Percentiles rank a stretch among this genome's conserved stretches.
Evolutionary conservation across 2,113 vertebrate genomes (phyloP).

Genomic region (Todiramphus saurophagus): DNA sequence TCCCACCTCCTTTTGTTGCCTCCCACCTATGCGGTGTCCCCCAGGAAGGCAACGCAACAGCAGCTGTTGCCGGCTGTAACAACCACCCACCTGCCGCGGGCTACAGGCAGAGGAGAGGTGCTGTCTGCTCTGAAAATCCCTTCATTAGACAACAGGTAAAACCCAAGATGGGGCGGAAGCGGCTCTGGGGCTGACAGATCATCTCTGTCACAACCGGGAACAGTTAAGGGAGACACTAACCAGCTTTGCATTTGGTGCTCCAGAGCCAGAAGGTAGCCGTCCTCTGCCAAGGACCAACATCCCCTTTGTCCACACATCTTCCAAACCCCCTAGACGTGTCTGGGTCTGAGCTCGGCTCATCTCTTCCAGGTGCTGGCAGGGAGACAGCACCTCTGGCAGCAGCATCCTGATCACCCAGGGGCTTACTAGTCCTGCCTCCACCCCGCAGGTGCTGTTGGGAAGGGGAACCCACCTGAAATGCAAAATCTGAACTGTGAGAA

Average conservation of each 20-base stretch:
- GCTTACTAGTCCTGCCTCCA: neutral
- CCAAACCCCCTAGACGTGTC: neutral
- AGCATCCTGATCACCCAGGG: neutral
- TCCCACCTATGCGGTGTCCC: neutral
- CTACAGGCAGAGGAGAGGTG: neutral
- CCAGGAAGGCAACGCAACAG: neutral
- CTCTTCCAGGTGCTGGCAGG: neutral
- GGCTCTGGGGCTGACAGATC: accelerated
- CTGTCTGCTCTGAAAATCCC: neutral
- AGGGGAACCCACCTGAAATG: neutral
- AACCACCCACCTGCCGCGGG: accelerated
- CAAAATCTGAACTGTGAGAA: neutral
- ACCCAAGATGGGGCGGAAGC: accelerated
- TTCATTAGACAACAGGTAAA: neutral
- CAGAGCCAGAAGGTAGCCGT: neutral
- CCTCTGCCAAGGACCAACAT: neutral
- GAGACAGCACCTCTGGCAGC: accelerated
- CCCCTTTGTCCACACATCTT: neutral
- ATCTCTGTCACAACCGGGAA: neutral
- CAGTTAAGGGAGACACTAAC: neutral
- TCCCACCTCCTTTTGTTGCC: neutral
- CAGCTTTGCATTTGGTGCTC: neutral
- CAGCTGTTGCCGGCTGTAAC: accelerated
- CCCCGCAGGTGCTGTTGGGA: accelerated
- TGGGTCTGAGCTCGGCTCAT: neutral